Conservation (phyloP, 2,888 invertebrate genomes). For the Cheilosia vulpina region DNA sequence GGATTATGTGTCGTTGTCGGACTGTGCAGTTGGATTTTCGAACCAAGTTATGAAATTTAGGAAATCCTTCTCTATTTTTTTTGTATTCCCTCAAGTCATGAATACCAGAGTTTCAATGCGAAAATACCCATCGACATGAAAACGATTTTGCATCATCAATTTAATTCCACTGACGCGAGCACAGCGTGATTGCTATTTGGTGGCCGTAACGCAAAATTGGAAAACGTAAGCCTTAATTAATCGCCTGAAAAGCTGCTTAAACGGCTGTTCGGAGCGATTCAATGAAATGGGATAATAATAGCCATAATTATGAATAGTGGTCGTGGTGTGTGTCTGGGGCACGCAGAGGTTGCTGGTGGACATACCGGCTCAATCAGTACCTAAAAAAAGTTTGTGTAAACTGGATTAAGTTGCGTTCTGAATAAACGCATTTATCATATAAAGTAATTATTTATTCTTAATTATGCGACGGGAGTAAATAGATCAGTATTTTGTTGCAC, state of each 20-base stretch:
- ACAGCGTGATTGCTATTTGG: slow-evolving; percentile 21
- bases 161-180: slow-evolving; percentile 1
- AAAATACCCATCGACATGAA: not conserved
- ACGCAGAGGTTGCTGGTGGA: not conserved
- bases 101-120: not conserved
- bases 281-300: slow-evolving; percentile 58
- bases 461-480: slow-evolving; percentile 14
- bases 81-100: not conserved
- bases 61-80: not conserved
- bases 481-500: not conserved
- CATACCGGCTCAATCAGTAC: not conserved
- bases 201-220: slow-evolving; percentile 33
- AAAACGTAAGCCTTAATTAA: slow-evolving; percentile 63
- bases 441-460: slow-evolving; percentile 22
- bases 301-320: slow-evolving; percentile 40
- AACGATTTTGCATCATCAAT: not conserved
- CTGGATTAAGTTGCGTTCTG: slow-evolving; percentile 25
- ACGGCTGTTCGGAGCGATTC: slow-evolving; percentile 42
- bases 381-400: slow-evolving; percentile 13
- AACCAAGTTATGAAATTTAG: not conserved
- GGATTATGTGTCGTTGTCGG: slow-evolving; percentile 12
- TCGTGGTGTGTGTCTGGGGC: not conserved
- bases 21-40: not conserved
- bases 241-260: slow-evolving; percentile 62
- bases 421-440: not conserved